phyloP scores from a whole-genome alignment of 2,888 invertebrate genomes.

The Eilema depressum region DNA sequence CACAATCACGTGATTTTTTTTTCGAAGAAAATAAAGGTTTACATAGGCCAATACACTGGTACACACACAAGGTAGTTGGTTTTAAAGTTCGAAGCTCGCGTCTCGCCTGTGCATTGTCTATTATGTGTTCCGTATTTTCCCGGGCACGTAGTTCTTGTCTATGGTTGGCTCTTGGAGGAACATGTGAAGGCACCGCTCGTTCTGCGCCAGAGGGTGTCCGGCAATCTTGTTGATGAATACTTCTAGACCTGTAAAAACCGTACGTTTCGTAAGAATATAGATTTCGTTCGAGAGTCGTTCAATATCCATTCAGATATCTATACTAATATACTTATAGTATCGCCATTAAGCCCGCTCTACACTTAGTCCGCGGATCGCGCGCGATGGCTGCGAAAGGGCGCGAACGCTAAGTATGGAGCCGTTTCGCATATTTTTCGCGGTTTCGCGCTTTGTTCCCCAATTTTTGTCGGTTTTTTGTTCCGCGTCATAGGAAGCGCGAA shows the following conservation, averaged over 20 bases:
- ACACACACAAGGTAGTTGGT: conserved; percentile 55
- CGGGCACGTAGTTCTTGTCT: conserved; percentile 99
- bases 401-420: no score
- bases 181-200: conserved; percentile 99
- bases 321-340: no score
- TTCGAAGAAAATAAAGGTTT: conserved; percentile 10
- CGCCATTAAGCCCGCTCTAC: no score
- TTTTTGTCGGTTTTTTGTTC: no score
- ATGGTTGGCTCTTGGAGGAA: conserved; percentile 99
- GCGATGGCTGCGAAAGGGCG: no score
- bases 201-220: conserved; percentile 99
- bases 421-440: no score
- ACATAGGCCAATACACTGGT: conserved; percentile 53
- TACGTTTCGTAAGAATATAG: not conserved
- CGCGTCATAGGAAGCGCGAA: no score
- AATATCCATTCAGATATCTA: no score
- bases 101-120: conserved; percentile 56
- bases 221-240: conserved; percentile 99
- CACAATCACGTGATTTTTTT: conserved; percentile 10
- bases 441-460: no score
- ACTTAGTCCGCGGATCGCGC: no score
- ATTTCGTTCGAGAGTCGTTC: not conserved
- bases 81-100: conserved; percentile 63
- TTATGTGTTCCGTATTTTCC: conserved; percentile 99
- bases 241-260: conserved; percentile 90